Base-by-base conservation (phyloP, 2,888 invertebrate species). In the Sminthurides aquaticus region DNA sequence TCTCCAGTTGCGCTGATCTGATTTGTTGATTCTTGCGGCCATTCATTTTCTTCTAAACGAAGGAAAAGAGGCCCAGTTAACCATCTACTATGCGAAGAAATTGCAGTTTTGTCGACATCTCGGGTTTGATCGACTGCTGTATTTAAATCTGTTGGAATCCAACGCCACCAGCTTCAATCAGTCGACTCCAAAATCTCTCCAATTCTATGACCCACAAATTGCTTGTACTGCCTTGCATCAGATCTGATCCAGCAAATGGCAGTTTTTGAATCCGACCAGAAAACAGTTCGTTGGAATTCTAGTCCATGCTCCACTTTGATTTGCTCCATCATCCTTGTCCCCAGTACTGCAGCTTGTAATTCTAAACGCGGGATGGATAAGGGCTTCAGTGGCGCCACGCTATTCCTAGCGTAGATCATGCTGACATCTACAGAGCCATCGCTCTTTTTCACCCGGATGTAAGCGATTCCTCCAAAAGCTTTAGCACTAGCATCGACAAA, bases 401-500 rank as follows among this genome's bases (percentile, higher is more conserved):
- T 15, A n/a, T 54, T 59, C 48, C 63, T 68, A 1, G 62, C 49
- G 25, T 55, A 22, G 1, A 67, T 34, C 8, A 65, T 48, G 2
- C 62, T 20, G 18, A 49, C 22, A 1, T 62, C 15, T 0, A 65
- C 48, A 1, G 48, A 8, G 1, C 49, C 57, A 3, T 49, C 49
- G n/a, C n/a, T n/a, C n/a, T n/a, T n/a, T 49, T 67, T 60, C 1
- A 66, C 18, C 20, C 71, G 60, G 2, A 69, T 24, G 52, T 68
- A 73, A 3, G 66, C 67, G 1, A 49, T 64, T 3, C 69, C 62
- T 11, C 57, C 55, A 29, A 62, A 74, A 8, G 67, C 69, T 20
- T 60, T 20, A 28, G 67, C 66, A 11, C 67, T 67, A 1, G 71
- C 71, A 57, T 74, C 72, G 20, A 49, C 54, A 43, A 71, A 70